These are phyloP conservation scores for Barnardius zonarius DNA, from an alignment of 2,113 vertebrate species.

Conservation along the genomic window DNA sequence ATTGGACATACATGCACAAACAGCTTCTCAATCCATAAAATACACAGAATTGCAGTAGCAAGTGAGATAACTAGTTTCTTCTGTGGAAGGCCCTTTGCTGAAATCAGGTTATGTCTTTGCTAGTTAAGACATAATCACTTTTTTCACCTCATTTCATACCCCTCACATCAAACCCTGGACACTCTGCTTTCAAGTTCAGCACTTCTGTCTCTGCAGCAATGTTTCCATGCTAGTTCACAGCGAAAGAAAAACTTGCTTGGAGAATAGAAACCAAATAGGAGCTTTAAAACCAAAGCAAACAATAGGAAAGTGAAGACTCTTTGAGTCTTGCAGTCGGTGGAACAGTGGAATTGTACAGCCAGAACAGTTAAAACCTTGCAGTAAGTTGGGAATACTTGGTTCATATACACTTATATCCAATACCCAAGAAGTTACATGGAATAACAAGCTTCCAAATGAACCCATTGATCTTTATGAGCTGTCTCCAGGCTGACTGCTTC, in stretches of 20 bases:
- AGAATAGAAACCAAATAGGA: background rate
- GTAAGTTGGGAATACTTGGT: background rate
- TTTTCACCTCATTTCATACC: background rate
- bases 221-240: background rate
- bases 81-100: background rate
- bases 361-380: background rate
- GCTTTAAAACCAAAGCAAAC: background rate
- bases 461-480: background rate
- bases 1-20: background rate
- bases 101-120: background rate
- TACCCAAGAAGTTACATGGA: background rate
- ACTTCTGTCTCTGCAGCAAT: background rate
- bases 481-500: background rate
- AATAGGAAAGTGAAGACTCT: background rate
- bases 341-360: background rate
- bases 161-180: background rate
- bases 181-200: background rate
- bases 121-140: accelerated
- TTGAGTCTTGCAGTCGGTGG: background rate
- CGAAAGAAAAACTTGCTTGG: background rate
- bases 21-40: background rate
- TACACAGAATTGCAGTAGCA: background rate
- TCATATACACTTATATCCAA: background rate
- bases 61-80: background rate
- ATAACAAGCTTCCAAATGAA: background rate